Base-by-base conservation (phyloP, 2,888 invertebrate species). In the Zygaena filipendulae region DNA sequence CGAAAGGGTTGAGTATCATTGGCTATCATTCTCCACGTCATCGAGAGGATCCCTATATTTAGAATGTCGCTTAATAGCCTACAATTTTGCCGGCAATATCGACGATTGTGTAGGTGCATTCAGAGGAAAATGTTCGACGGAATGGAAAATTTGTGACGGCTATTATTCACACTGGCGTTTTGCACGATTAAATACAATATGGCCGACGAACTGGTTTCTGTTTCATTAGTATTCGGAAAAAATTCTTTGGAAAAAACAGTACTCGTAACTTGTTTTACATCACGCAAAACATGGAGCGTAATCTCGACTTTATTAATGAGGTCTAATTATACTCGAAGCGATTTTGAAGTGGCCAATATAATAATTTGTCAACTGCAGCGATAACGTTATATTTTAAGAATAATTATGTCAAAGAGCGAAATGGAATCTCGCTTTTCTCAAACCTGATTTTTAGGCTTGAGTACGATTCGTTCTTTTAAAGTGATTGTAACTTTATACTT, bases 101-200 rank as follows among this genome's bases (percentile, higher is more conserved):
- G 58, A 53, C 64, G 63, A 75, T 75, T 75, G 74, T 74, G 61
- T 61, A 52, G 64, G 59, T 64, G 70, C 70, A 71, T 66, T 71
- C 70, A 68, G 55, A 77, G 74, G 70, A 69, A 77, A 77, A 71
- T 75, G 75, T 57, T 68, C 71, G 60, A 51, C 62, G 63, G 62
- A 57, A 68, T 58, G 74, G 74, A 79, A 79, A 79, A 77, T 79
- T 70, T 69, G 74, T 64, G 64, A 59, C 56, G 44, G 59, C 68
- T 56, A 72, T 74, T 75, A 71, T 69, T 68, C 69, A 61, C 68
- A 72, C 63, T 70, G 54, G 55, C 59, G 66, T 60, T 67, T 58
- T 56, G 66, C 56, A 52, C 74, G 70, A 72, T 75, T 75, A 71
- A 75, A 70, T 67, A 64, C 59, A 59, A 57, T 56, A 60, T 60